Conservation (phyloP, 2,888 invertebrate genomes). For the Brachynemurus nebulosus region DNA sequence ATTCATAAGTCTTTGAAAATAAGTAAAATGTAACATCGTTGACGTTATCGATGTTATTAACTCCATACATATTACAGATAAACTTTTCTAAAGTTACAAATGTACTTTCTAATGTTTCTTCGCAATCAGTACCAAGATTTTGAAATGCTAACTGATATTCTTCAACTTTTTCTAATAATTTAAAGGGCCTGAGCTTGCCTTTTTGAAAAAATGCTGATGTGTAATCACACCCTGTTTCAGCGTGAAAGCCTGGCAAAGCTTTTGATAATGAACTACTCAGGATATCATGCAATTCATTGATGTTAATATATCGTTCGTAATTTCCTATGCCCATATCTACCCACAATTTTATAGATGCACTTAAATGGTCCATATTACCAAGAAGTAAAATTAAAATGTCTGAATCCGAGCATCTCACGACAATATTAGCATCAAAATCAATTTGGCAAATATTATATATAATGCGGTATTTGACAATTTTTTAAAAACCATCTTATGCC, state of each 20-base stretch:
- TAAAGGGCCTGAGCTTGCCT: slow-evolving; percentile 17
- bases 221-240: slow-evolving; percentile 23
- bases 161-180: slow-evolving; percentile 14
- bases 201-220: slow-evolving; percentile 18
- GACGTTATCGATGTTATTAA: no score
- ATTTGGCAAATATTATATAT: no score
- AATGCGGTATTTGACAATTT: no score
- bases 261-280: slow-evolving; percentile 18
- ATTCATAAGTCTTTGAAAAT: no score
- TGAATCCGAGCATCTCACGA: no score
- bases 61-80: no score
- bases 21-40: no score
- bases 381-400: slow-evolving; percentile 20
- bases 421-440: no score
- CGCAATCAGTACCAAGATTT: slow-evolving; percentile 12
- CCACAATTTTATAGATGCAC: slow-evolving; percentile 13
- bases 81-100: no score
- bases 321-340: slow-evolving; percentile 18
- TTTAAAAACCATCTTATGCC: no score
- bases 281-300: slow-evolving; percentile 17
- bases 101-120: no score
- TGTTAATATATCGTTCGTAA: slow-evolving; percentile 15
- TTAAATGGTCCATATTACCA: slow-evolving; percentile 12
- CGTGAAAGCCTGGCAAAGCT: slow-evolving; percentile 22
- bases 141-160: slow-evolving; percentile 16